Evolutionary conservation across 2,797 vertebrate species (phyloP), one percentile per base, ranked within the genome.

Genomic region (Eulemur mongoz): DNA sequence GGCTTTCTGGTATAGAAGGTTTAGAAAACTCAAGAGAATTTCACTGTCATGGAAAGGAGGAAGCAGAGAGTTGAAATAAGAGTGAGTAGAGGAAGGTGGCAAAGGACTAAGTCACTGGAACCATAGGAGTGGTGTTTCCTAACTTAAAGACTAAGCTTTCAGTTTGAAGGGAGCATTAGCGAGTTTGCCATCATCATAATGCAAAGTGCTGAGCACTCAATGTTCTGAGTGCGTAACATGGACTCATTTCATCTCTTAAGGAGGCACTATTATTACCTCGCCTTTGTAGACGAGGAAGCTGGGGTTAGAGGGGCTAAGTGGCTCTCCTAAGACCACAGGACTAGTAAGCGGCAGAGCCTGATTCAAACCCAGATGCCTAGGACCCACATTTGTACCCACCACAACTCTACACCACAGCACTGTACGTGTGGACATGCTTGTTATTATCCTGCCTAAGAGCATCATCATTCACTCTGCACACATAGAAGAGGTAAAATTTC

Each of bases 401-500:
- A 0, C 22, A 54, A 0, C 48, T 54, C 8, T 0, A 5, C 22
- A 23, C 48, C 43, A 4, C 3, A 5, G 27, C 7, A 0, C 18
- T 35, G 2, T 27, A 18, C 15, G 0, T 0, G 2, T 5, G 7
- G 48, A 11, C 4, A 12, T 18, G 52, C 35, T 35, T 85, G 54
- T 61, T 63, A 57, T 73, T 9, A 15, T 35, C 17, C 87, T 14
- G 5, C 13, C 32, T 40, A 0, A 43, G 57, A 18, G 35, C 50
- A 23, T 85, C 17, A 0, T 15, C 72, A 14, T 65, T 79, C 43
- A 57, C 43, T 38, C 59, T 35, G 67, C 84, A 43, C 10, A 70
- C 52, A 48, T 89, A 30, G 45, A 94, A 91, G 78, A 88, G 32
- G 52, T 20, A 17, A 59, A 1, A 50, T 84, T 70, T 82, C 90